These are phyloP conservation scores for Temnothorax nylanderi DNA, from an alignment of 1,140 invertebrate species.

Conservation along the genomic window DNA sequence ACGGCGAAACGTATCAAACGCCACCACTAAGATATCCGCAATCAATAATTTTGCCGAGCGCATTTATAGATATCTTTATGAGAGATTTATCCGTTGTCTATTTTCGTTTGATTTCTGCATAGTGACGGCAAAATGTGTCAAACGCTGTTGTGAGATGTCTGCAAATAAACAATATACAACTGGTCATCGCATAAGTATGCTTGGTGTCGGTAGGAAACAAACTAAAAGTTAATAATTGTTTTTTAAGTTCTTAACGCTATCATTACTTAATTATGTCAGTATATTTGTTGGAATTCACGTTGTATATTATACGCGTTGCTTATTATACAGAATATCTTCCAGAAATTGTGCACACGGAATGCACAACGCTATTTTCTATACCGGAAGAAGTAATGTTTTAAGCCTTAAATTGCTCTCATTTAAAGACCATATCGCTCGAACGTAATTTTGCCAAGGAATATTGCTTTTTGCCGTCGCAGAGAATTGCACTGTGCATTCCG, in stretches of 20 bases:
- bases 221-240: neutral
- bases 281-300: neutral
- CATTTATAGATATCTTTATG: neutral
- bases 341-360: neutral
- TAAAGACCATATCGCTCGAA: neutral
- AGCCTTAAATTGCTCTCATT: neutral
- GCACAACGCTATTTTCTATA: neutral
- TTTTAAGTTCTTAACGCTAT: neutral
- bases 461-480: neutral
- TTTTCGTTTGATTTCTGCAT: neutral
- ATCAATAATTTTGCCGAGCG: too few species aligned
- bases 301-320: neutral
- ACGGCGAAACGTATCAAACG: neutral
- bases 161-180: neutral
- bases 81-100: neutral
- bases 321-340: too few species aligned
- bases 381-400: neutral
- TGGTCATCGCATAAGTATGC: neutral
- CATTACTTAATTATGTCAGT: neutral
- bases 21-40: too few species aligned
- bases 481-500: neutral
- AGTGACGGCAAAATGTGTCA: neutral
- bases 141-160: neutral
- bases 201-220: neutral
- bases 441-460: neutral